Percentiles rank a stretch among this genome's conserved stretches.
Evolutionary conservation across 2,113 vertebrate species (phyloP).

Genomic region (Platysteira castanea): DNA sequence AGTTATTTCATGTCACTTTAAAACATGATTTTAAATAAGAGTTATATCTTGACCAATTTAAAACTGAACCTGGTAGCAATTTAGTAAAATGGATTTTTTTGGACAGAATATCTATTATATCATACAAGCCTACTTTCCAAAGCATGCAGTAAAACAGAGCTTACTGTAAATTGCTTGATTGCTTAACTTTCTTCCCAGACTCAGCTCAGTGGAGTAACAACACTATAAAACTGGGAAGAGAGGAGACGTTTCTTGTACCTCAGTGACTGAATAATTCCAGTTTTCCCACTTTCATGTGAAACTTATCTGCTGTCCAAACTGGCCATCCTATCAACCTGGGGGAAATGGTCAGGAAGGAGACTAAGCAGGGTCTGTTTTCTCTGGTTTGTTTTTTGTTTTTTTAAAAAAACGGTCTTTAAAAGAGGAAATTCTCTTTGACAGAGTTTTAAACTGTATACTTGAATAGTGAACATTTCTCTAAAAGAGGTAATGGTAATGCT

Average conservation of each 20-base stretch:
- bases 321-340: not conserved
- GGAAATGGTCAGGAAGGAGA: not conserved
- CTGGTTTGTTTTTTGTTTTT: not conserved
- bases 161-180: not conserved
- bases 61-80: conserved; percentile 1
- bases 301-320: not conserved
- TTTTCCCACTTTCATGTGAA: not conserved
- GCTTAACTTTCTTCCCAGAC: not conserved
- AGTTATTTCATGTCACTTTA: not conserved
- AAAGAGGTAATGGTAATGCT: not conserved
- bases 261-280: not conserved
- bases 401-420: not conserved
- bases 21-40: not conserved
- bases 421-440: not conserved
- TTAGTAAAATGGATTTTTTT: not conserved
- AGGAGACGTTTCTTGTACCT: not conserved
- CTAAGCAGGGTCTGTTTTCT: not conserved
- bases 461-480: not conserved
- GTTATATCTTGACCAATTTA: not conserved
- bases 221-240: not conserved
- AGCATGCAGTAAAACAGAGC: not conserved
- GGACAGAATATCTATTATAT: not conserved
- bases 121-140: not conserved
- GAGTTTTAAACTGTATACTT: not conserved
- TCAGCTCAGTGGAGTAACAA: not conserved